Base-by-base conservation (phyloP, 2,888 invertebrate genomes). In the Malthinus seriepunctatus region DNA sequence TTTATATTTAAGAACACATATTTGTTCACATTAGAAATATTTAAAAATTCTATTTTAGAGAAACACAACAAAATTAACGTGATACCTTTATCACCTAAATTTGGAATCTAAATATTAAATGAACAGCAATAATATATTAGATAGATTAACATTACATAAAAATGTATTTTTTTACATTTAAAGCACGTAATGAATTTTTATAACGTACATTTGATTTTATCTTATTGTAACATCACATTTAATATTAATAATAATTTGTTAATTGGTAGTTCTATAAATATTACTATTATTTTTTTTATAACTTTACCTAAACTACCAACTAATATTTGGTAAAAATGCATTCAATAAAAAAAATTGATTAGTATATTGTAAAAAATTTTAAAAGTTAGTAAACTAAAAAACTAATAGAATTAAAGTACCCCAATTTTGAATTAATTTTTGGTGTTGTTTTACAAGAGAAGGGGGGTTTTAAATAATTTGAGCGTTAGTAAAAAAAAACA, bases 171-270 rank as follows among this genome's bases (percentile, higher is more conserved):
- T 49, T 53, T 53, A 61, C 60, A 61, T 56, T 49, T 61, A 61
- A 61, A 61, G 60, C 60, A 61, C 54, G 50, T 51, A 59, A 54
- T 54, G 54, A 55, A 59, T 37, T 59, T 32, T 35, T 31, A 12
- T 54, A 56, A 48, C 56, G 48, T 56, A 56, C 51, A 61, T 61
- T 61, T 61, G 56, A 61, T 61, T 61, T 60, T 60, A 60, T 60
- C 62, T 65, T 65, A 65, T 65, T 65, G 65, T 65, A 65, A 65
- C 65, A 65, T 65, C 65, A 65, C 65, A 65, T 65, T 63, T 61
- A 65, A 54, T 59, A 54, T 54, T 59, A 59, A 42, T 42, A 59
- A 59, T 59, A 53, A 54, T 59, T 59, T 39, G 15, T 39, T 55
- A 59, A 59, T 59, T 39, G 45, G 47, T 57, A 57, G 33, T 47